These are phyloP conservation scores for Cantharis nigra DNA, from an alignment of 2,888 invertebrate species.

Conservation along the genomic window DNA sequence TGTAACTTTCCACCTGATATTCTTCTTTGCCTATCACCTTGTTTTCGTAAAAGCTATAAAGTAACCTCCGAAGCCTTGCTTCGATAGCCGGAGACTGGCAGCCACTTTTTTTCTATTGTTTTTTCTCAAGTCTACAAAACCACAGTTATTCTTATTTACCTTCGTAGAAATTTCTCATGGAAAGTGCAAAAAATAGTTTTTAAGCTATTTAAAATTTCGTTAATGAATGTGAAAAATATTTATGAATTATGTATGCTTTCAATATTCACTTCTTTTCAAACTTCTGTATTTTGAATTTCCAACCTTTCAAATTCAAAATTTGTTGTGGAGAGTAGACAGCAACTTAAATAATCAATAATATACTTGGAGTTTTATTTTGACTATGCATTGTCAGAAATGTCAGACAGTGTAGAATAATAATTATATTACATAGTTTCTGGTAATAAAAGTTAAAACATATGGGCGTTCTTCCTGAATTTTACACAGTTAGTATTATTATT, in stretches of 20 bases:
- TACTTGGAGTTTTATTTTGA: not conserved
- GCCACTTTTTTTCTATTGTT: not conserved
- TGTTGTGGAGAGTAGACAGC: not conserved
- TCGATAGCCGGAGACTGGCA: too few relatives aligned
- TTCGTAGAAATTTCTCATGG: not conserved
- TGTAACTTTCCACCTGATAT: not conserved
- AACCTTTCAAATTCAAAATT: not conserved
- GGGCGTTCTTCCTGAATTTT: not conserved
- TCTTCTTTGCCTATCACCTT: not conserved
- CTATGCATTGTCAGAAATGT: not conserved
- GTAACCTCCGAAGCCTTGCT: not conserved
- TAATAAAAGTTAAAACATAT: not conserved
- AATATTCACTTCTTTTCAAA: not conserved
- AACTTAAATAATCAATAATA: not conserved
- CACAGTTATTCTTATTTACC: not conserved
- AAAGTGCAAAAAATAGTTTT: not conserved
- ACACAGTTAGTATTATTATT: not conserved
- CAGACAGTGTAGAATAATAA: not conserved
- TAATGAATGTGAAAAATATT: too few relatives aligned
- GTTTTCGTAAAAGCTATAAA: not conserved
- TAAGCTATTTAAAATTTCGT: not conserved
- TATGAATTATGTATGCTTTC: too few relatives aligned
- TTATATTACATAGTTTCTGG: not conserved
- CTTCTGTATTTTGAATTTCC: not conserved
- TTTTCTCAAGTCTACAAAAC: not conserved